Base-by-base conservation (phyloP, 23 tunicate genomes). In the Botrylloides violaceus region DNA sequence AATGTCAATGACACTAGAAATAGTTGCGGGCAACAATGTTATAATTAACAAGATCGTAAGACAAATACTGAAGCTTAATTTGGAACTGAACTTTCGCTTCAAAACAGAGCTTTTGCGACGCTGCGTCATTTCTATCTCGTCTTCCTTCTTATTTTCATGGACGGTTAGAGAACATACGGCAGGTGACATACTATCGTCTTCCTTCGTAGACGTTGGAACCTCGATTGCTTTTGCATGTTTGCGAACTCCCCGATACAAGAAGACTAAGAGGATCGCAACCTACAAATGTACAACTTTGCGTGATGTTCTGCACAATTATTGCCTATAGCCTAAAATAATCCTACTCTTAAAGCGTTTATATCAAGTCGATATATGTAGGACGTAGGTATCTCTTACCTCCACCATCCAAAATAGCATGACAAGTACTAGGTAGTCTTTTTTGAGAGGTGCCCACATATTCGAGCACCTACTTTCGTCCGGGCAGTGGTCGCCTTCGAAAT, bases 401-500 rank as follows among this genome's bases (percentile, higher is more conserved):
- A 65, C 19, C 48, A 32, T 19, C 71, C 71, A 65, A 29, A 65
- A 19, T 23, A n/a, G 0, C 22, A 65, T 56, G 21, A 29, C 21
- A 9, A 65, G 12, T 15, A 65, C 18, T 18, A 65, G 48, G 29
- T 23, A 65, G 18, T 32, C 71, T 18, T 20, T 65, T 32, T 29
- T 65, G 57, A 65, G 29, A 7, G 71, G 71, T 15, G 71, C 71
- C 71, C 71, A 65, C 71, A 65, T 65, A 15, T 32, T 29, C 7
- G 71, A 65, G 21, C 71, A 65, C 9, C 50, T 18, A 9, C 28
- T 1, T 20, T 32, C 71, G 18, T 28, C 20, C 21, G 71, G 71
- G 71, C 71, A 65, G 21, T 65, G 56, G 19, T 65, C 71, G 18
- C 56, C 55, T 18, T 0, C 50, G 55, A 29, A 65, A 21, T 65